A percentile compares a stretch with the other conserved stretches of the same genome.
Evolutionary conservation across 2,113 vertebrate genomes (phyloP).

Genomic region (Tragelaphus strepsiceros): DNA sequence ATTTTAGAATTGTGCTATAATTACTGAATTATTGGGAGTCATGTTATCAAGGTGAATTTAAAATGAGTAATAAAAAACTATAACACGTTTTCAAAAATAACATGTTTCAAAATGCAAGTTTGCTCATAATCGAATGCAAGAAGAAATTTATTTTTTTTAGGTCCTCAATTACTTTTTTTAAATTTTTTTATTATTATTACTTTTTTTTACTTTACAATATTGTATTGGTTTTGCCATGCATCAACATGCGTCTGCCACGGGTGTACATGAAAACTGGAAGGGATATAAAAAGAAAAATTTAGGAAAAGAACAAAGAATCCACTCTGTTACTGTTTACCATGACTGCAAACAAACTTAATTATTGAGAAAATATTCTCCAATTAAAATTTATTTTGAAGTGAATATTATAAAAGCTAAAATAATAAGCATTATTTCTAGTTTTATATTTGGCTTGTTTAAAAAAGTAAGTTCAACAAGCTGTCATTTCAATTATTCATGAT

Average conservation of each 20-base stretch:
- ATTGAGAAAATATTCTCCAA: background rate
- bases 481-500: constrained; percentile 31
- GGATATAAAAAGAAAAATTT: background rate
- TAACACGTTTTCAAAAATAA: background rate
- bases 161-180: too few species aligned
- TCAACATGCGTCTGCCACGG: too few species aligned
- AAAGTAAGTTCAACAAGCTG: constrained; percentile 26
- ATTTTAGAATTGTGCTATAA: background rate
- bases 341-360: background rate
- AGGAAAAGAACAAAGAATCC: background rate
- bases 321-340: background rate
- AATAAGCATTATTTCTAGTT: constrained; percentile 42
- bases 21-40: background rate
- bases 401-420: constrained; percentile 19
- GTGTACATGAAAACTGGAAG: background rate
- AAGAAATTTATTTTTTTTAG: background rate
- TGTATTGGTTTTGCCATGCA: too few species aligned
- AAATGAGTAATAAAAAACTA: background rate
- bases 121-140: background rate
- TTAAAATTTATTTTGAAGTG: background rate
- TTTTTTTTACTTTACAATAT: too few species aligned
- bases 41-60: background rate
- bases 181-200: too few species aligned
- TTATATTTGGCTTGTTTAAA: background rate
- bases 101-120: background rate